Evolutionary conservation across 2,113 vertebrate genomes (phyloP).

Genomic region (Alexandromys fortis): DNA sequence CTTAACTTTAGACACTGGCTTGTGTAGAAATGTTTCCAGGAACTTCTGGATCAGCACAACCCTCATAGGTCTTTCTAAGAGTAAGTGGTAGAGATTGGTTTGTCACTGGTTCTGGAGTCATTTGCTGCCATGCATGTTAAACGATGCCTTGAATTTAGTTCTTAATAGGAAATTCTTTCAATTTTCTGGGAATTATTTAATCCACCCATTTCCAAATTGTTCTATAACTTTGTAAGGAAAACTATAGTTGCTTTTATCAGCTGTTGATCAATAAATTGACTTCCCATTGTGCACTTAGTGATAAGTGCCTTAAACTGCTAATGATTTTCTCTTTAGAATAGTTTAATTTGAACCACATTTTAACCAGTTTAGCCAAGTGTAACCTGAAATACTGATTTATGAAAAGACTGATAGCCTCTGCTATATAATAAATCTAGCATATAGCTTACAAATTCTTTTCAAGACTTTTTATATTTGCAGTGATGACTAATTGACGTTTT

Average conservation of each 20-base stretch:
- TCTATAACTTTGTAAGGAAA: slow-evolving; percentile 42
- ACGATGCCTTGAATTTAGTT: slow-evolving; percentile 61
- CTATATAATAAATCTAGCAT: slow-evolving; percentile 28
- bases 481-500: slow-evolving; percentile 39
- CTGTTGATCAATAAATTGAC: slow-evolving; percentile 45
- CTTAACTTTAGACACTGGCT: slow-evolving; percentile 44
- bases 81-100: slow-evolving; percentile 26
- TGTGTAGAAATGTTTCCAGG: slow-evolving; percentile 62
- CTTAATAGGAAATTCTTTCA: slow-evolving; percentile 27
- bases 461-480: slow-evolving; percentile 36
- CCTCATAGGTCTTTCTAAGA: slow-evolving; percentile 18
- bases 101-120: slow-evolving; percentile 60
- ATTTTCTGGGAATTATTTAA: slow-evolving; percentile 57
- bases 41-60: slow-evolving; percentile 12
- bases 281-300: slow-evolving; percentile 7
- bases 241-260: slow-evolving; percentile 35
- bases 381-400: slow-evolving; percentile 67
- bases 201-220: slow-evolving; percentile 44
- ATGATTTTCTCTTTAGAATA: slow-evolving; percentile 69
- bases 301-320: slow-evolving; percentile 57
- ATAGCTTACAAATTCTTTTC: slow-evolving; percentile 44
- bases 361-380: slow-evolving; percentile 54
- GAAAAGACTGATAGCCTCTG: not conserved
- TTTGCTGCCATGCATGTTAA: slow-evolving; percentile 63
- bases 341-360: slow-evolving; percentile 62